Base-by-base conservation (phyloP, 2,888 invertebrate genomes). In the Epirrita christyi region DNA sequence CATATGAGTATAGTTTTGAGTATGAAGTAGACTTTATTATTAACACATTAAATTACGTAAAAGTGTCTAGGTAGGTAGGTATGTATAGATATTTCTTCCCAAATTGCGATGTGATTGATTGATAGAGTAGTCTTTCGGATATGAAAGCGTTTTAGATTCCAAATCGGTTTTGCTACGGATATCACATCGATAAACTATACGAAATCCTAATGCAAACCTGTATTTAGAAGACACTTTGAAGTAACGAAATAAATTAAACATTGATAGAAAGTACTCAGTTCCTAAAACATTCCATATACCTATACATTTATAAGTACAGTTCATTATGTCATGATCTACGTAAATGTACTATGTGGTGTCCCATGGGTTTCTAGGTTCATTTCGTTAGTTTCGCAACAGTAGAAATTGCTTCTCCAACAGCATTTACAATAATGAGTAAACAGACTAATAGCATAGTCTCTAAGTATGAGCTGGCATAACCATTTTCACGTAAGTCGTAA, bases 1-100 rank as follows among this genome's bases (percentile, higher is more conserved):
- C 44, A 29, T 50, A 34, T 47, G 29, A 14, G n/a, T 21, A 3
- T 21, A n/a, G n/a, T n/a, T n/a, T n/a, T n/a, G n/a, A n/a, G n/a
- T 43, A 40, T 55, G 40, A 49, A 29, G 10, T 42, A 62, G 64
- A 64, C 55, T 32, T 66, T 61, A 63, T 61, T 61, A 59, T 59
- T 57, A 59, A 51, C 64, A 66, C 63, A 48, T 67, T 21, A 43
- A 13, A 38, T 55, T 62, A 57, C 56, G 64, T 53, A 67, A 54
- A 58, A 42, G 40, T 43, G 45, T 15, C 8, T 14, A 40, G 3
- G 40, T 9, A 9, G 2, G 1, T 37, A 21, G n/a, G n/a, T 7
- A 7, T 32, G 32, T 32, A 7, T 6, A 9, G 32, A 32, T 32
- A 5, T 32, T 9, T 32, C 2, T 32, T 32, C 32, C 9, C 32